Evolutionary conservation across 2,888 invertebrate species (phyloP).

Genomic region (Melangyna quadrimaculata): DNA sequence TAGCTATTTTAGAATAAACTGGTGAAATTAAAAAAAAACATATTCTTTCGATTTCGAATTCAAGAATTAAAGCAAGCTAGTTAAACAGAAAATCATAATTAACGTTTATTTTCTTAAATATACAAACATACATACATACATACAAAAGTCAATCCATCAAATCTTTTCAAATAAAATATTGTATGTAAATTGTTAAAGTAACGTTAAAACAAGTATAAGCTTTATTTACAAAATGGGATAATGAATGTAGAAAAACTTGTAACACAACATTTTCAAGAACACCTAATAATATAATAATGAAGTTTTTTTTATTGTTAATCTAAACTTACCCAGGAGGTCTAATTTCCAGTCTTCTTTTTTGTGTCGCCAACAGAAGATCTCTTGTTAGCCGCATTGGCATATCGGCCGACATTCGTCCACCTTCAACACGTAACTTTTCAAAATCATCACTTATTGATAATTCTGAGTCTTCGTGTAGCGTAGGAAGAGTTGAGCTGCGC

Average conservation of each 20-base stretch:
- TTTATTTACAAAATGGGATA: slow-evolving; percentile 50
- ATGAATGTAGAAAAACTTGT: slow-evolving; percentile 1
- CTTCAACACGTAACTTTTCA: slow-evolving; percentile 78
- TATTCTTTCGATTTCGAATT: too few species aligned
- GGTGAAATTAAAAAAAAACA: too few species aligned
- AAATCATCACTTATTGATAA: slow-evolving; percentile 82
- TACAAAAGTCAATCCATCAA: slow-evolving; percentile 7
- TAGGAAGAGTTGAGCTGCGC: slow-evolving; percentile 86
- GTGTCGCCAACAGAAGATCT: slow-evolving; percentile 90
- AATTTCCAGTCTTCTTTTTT: slow-evolving; percentile 87
- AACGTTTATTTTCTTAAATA: neutral
- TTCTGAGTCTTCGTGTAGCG: slow-evolving; percentile 93
- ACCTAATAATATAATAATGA: neutral
- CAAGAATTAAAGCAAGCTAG: neutral
- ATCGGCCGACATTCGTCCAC: slow-evolving; percentile 78
- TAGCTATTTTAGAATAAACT: too few species aligned
- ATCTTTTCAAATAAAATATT: slow-evolving; percentile 23
- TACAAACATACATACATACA: too few species aligned
- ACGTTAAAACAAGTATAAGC: slow-evolving; percentile 10
- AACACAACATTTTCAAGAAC: slow-evolving; percentile 22
- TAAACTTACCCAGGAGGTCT: slow-evolving; percentile 84
- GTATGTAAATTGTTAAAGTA: slow-evolving; percentile 26
- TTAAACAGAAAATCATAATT: neutral
- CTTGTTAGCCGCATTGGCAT: slow-evolving; percentile 87
- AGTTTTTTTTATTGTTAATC: neutral